Evolutionary conservation across 2,113 vertebrate species (phyloP).

Genomic region (Elachura formosa): DNA sequence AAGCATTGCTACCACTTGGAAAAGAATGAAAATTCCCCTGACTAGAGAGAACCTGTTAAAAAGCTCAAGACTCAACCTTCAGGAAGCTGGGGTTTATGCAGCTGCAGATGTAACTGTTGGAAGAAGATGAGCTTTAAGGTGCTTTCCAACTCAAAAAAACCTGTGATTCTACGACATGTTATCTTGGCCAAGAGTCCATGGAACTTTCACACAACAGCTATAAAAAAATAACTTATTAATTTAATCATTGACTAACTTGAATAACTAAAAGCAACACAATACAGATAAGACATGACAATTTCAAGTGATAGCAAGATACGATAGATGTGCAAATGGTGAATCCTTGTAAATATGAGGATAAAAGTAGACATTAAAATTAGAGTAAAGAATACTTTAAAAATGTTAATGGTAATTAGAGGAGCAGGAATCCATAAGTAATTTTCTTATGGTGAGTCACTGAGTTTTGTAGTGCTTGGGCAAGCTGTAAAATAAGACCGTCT

Average conservation of each 20-base stretch:
- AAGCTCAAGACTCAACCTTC: neutral
- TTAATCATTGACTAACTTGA: neutral
- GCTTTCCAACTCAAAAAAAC: neutral
- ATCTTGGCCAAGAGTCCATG: neutral
- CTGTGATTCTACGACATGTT: neutral
- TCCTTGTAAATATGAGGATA: neutral
- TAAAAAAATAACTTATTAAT: neutral
- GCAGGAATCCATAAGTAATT: neutral
- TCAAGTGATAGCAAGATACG: neutral
- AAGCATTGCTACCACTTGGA: neutral
- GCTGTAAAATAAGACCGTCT: neutral
- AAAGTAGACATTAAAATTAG: neutral
- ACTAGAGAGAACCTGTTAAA: neutral
- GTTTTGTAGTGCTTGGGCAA: neutral
- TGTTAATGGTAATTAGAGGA: neutral
- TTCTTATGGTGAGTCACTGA: neutral
- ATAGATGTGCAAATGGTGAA: neutral
- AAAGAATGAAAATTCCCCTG: neutral
- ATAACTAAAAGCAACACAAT: neutral
- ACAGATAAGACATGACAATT: neutral
- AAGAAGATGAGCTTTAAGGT: neutral
- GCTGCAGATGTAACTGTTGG: neutral
- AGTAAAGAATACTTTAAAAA: neutral
- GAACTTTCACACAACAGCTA: neutral
- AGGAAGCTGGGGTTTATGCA: neutral